These are phyloP conservation scores for Mythimna ferrago DNA, from an alignment of 2,888 invertebrate genomes.

Conservation along the genomic window DNA sequence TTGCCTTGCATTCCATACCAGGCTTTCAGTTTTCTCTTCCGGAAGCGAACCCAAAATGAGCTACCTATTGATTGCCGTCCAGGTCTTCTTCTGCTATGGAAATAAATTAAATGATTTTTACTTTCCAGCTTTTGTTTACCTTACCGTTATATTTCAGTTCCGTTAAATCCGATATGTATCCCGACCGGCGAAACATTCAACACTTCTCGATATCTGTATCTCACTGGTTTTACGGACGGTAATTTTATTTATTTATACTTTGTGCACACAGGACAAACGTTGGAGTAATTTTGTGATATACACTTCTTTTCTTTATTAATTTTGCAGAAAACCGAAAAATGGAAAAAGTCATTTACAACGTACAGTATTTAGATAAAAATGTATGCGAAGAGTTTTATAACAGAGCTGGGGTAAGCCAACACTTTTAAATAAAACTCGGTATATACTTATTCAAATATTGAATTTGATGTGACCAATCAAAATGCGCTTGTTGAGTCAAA, in stretches of 20 bases:
- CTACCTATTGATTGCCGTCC: too few species aligned
- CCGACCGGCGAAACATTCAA: conserved; percentile 66
- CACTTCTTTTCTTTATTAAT: too few species aligned
- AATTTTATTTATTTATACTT: conserved; percentile 34
- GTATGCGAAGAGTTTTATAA: conserved; percentile 66
- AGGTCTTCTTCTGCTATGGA: too few species aligned
- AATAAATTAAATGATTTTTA: too few species aligned
- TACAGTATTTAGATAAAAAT: conserved; percentile 51
- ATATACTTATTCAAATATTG: background rate
- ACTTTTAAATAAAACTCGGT: background rate
- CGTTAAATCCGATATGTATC: conserved; percentile 75
- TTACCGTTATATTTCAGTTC: conserved; percentile 48
- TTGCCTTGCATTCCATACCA: too few species aligned
- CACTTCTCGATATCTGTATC: conserved; percentile 71
- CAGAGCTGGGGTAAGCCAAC: conserved; percentile 64
- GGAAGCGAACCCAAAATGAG: too few species aligned
- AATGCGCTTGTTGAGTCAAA: too few species aligned
- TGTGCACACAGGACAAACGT: background rate
- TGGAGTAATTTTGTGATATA: too few species aligned
- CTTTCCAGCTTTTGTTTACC: too few species aligned
- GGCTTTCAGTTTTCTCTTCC: too few species aligned
- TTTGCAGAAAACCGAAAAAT: conserved; percentile 69
- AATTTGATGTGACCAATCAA: background rate
- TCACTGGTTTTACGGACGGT: conserved; percentile 80
- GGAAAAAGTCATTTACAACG: conserved; percentile 65